These are phyloP conservation scores for Glaucidium brasilianum DNA, from an alignment of 2,113 vertebrate genomes.

Conservation along the genomic window DNA sequence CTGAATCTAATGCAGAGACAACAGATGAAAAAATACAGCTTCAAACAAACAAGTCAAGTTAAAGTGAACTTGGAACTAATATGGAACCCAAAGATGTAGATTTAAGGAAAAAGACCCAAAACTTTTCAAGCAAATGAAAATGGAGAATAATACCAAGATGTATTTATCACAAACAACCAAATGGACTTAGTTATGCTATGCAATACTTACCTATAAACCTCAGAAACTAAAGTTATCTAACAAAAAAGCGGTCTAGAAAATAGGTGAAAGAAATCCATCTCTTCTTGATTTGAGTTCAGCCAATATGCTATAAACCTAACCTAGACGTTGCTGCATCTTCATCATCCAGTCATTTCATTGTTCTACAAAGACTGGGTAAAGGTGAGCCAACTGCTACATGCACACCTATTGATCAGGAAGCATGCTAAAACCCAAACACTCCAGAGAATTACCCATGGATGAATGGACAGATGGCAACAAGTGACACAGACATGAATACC, in stretches of 20 bases:
- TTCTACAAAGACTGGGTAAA: background rate
- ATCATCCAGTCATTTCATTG: background rate
- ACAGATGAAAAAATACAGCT: background rate
- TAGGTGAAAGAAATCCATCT: background rate
- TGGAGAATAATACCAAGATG: background rate
- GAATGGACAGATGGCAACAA: constrained; percentile 9
- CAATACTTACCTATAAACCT: background rate
- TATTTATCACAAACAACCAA: background rate
- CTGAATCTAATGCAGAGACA: background rate
- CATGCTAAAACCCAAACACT: background rate
- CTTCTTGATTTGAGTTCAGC: background rate
- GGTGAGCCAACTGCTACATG: background rate
- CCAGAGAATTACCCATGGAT: background rate
- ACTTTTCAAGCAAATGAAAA: background rate
- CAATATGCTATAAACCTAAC: background rate
- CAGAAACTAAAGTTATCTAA: background rate
- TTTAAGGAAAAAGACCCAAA: background rate
- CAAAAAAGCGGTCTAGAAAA: background rate
- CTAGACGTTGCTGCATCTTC: background rate
- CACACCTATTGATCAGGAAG: background rate
- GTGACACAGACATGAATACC: background rate
- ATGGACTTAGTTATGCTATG: background rate
- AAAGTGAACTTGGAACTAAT: background rate
- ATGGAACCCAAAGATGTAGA: background rate
- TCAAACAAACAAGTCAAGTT: background rate